A percentile compares a stretch with the other conserved stretches of the same genome.
phyloP scores from a whole-genome alignment of 2,113 vertebrate species.

The Pontoporia blainvillei region DNA sequence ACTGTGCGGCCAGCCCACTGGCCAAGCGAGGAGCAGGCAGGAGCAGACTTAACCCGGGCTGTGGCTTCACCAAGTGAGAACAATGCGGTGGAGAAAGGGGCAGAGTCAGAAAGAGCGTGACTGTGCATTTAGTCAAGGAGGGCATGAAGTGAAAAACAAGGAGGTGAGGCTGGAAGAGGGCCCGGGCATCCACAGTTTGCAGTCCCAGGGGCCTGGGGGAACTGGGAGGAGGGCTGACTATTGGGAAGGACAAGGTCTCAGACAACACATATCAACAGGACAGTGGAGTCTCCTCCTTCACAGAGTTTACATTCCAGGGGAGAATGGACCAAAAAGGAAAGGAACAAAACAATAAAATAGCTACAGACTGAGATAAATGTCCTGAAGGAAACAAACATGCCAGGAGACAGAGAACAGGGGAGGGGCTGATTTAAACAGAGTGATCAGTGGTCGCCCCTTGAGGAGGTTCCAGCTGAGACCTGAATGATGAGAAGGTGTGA shows the following conservation, averaged over 20 bases:
- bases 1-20: background rate
- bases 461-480: background rate
- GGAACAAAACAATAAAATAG: background rate
- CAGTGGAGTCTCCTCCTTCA: background rate
- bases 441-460: no score
- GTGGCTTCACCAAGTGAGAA: background rate
- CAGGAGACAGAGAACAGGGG: background rate
- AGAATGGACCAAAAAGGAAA: background rate
- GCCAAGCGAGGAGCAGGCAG: fast-evolving
- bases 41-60: background rate
- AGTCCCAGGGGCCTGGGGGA: background rate
- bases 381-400: background rate
- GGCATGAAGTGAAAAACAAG: background rate
- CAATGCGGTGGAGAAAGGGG: fast-evolving
- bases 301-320: background rate
- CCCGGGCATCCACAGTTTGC: background rate
- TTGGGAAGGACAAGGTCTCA: background rate
- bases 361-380: no score
- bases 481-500: background rate
- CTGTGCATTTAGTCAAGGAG: no score
- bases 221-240: background rate
- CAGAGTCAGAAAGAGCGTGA: background rate
- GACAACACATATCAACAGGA: background rate
- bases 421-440: background rate
- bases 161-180: fast-evolving